These are phyloP conservation scores for Meloidogyne hapla DNA, from an alignment of 1,140 invertebrate genomes.

Conservation along the genomic window DNA sequence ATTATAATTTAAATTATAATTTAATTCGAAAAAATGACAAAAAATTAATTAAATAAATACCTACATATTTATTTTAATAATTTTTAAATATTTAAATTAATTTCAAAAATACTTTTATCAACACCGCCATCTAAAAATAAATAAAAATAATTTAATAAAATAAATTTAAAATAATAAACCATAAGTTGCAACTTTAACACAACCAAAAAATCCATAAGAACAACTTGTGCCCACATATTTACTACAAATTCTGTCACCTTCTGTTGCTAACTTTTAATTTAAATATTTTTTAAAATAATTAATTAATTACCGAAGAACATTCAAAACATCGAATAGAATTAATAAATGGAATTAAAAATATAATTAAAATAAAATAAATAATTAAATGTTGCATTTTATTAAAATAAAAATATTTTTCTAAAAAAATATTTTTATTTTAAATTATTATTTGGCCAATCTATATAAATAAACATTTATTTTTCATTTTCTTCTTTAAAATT, in stretches of 20 bases:
- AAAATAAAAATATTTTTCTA: not conserved
- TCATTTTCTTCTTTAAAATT: not conserved
- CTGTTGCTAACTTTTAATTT: conserved; percentile 4
- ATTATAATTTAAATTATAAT: no score
- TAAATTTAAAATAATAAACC: conserved; percentile 1
- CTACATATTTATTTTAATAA: no score
- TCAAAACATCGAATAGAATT: conserved; percentile 46
- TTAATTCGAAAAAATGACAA: no score
- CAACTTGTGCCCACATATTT: conserved; percentile 41
- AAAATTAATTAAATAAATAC: no score
- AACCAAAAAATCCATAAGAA: conserved; percentile 50
- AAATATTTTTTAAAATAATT: conserved; percentile 4
- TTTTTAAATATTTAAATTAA: conserved; percentile 14
- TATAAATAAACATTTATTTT: conserved; percentile 16
- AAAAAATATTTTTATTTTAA: not conserved
- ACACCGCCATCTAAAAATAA: conserved; percentile 45
- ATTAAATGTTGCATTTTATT: not conserved
- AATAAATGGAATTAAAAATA: not conserved
- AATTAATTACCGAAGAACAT: conserved; percentile 19
- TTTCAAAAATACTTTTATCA: conserved; percentile 45
- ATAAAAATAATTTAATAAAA: not conserved
- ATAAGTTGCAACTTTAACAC: conserved; percentile 44
- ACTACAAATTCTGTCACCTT: conserved; percentile 24
- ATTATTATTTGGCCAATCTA: not conserved
- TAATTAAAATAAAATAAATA: not conserved